Conservation (phyloP, 2,113 vertebrate genomes). For the Manacus vitellinus region DNA sequence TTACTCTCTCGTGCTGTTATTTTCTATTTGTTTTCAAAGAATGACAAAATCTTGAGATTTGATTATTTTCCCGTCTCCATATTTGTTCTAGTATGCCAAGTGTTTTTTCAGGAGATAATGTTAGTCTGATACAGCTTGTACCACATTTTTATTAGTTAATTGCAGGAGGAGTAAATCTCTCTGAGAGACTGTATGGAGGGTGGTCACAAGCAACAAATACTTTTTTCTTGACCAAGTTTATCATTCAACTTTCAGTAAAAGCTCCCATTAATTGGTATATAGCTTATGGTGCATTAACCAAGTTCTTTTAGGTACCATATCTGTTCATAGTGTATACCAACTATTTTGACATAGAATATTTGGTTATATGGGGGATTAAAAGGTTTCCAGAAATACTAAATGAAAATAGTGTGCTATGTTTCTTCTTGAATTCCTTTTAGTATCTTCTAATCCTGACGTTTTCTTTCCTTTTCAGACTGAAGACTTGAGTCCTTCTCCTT, state of each 20-base stretch:
- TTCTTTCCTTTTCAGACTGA: constrained; percentile 15
- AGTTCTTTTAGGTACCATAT: background rate
- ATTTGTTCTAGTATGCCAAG: background rate
- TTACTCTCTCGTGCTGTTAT: background rate
- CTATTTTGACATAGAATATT: background rate
- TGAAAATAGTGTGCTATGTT: background rate
- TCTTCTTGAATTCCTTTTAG: background rate
- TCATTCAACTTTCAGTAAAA: background rate
- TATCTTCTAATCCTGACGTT: background rate
- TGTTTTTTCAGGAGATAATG: background rate
- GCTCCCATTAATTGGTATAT: background rate
- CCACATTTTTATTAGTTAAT: background rate
- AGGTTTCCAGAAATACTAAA: background rate
- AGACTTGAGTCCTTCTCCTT: background rate
- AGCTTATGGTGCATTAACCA: background rate
- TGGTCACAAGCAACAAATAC: background rate
- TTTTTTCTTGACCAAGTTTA: background rate
- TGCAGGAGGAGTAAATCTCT: background rate
- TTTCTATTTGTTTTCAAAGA: constrained; percentile 32
- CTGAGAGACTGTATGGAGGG: background rate
- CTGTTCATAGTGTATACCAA: background rate
- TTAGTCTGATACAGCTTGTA: background rate
- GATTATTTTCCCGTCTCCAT: background rate
- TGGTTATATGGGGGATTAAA: background rate
- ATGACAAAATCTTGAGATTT: background rate